Evolutionary conservation across 64 coral and sea anemone species (phyloP).

Genomic region (Stichodactyla helianthus): DNA sequence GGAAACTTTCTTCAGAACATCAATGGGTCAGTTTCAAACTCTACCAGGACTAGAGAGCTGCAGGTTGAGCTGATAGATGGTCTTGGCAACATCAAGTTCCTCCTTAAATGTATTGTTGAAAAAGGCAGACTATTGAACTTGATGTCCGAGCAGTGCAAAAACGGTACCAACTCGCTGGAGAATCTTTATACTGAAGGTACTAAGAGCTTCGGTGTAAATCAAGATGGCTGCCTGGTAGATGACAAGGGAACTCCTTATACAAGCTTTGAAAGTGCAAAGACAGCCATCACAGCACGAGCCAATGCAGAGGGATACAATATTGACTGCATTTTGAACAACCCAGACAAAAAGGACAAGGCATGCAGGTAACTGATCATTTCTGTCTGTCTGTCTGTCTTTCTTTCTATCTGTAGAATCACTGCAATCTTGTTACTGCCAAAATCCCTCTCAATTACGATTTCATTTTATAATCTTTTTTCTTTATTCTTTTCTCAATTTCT

Average conservation of each 20-base stretch:
- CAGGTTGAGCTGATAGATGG: neutral
- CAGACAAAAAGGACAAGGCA: neutral
- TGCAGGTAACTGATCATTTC: neutral
- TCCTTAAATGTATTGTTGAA: neutral
- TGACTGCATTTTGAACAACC: constrained; percentile 6
- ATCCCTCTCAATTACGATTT: no score
- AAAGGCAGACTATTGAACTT: neutral
- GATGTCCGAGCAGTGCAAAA: neutral
- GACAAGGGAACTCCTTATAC: neutral
- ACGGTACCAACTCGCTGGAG: neutral
- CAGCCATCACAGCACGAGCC: neutral
- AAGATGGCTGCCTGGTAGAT: neutral
- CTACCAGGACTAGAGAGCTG: neutral
- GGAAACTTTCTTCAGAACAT: neutral
- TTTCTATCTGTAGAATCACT: no score
- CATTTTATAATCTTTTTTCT: no score
- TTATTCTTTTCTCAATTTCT: no score
- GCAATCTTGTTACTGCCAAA: no score
- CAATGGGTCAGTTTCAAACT: neutral
- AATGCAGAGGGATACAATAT: neutral
- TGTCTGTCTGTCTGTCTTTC: no score
- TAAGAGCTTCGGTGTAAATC: neutral
- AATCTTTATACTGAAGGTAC: neutral
- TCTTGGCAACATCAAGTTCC: constrained; percentile 1
- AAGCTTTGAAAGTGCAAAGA: neutral